Evolutionary conservation across 1,140 invertebrate genomes (phyloP), one percentile per base, ranked within the genome.

Genomic region (Drosophila trapezifrons): DNA sequence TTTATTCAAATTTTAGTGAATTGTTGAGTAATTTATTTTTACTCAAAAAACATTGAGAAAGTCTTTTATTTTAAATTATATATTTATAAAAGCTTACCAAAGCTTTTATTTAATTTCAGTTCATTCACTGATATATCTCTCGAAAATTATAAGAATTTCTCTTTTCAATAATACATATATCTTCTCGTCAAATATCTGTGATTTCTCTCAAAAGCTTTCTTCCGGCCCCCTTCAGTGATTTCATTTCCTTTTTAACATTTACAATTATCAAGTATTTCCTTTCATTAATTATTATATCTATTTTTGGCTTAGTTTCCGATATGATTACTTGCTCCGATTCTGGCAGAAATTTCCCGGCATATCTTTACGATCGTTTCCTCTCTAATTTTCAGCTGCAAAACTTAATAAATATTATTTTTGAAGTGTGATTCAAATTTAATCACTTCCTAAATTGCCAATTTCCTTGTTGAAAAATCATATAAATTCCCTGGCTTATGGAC

Each of bases 381-480:
- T 52, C 6, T 4, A 6, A 20, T 38, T 62, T 46, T 9, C 0
- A 7, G 13, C 7, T 2, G 25, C 12, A 22, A 52, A 51, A 52
- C 0, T 32, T 0, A 18, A 4, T 3, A 35, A 32, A 18, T 3
- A 15, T 8, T 4, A 27, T 27, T 12, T 35, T 27, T 22, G 17
- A 63, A 46, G 32, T 29, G 37, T 67, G 65, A 67, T 32, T 67
- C 59, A 64, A 27, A 8, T 13, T n/a, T 17, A 49, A 66, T 64
- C 6, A 13, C 45, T 65, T 43, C 0, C 2, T 4, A 5, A 29
- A 65, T 45, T 27, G 40, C 56, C 40, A 65, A 67, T 65, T 67
- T 67, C 64, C 64, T 65, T 42, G 9, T 66, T 4, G 8, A 18
- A 58, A 45, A 58, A 8, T n/a, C 40, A 5, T 29, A n/a, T 4